Conservation (phyloP, 2,113 vertebrate genomes). For the Ophiodon elongatus region DNA sequence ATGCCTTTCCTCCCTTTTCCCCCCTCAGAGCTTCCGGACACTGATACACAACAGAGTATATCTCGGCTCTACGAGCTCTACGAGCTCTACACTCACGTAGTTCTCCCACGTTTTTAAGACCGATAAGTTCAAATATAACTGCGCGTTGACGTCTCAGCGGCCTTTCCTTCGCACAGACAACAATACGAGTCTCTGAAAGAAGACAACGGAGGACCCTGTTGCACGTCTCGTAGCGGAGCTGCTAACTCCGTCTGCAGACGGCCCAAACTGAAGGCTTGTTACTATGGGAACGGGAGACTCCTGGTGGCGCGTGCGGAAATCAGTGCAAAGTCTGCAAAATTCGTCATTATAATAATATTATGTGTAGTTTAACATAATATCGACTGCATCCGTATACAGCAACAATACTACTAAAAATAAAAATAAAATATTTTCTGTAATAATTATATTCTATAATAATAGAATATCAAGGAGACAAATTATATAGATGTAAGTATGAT, state of each 20-base stretch:
- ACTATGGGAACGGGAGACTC: constrained; percentile 80
- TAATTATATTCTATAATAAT: neutral
- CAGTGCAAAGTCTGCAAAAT: neutral
- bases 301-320: constrained; percentile 72
- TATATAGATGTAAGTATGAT: neutral
- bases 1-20: constrained; percentile 67
- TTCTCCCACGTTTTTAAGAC: neutral
- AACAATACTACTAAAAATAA: neutral
- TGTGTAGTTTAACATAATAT: neutral
- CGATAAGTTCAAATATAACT: neutral
- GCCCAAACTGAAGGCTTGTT: constrained; percentile 51
- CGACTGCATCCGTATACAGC: neutral
- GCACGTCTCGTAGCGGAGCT: neutral
- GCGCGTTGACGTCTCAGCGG: neutral
- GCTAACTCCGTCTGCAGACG: constrained; percentile 32
- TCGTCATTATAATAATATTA: neutral
- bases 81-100: neutral
- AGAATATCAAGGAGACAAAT: neutral
- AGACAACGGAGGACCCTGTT: neutral
- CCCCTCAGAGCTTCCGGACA: constrained; percentile 79
- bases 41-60: constrained; percentile 43
- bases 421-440: neutral
- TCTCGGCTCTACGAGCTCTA: constrained; percentile 12
- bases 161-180: neutral
- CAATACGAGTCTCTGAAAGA: neutral